A percentile compares a stretch with the other conserved stretches of the same genome.
These are phyloP conservation scores for Tor tambroides DNA, from an alignment of 2,113 vertebrate species.

Conservation along the genomic window DNA sequence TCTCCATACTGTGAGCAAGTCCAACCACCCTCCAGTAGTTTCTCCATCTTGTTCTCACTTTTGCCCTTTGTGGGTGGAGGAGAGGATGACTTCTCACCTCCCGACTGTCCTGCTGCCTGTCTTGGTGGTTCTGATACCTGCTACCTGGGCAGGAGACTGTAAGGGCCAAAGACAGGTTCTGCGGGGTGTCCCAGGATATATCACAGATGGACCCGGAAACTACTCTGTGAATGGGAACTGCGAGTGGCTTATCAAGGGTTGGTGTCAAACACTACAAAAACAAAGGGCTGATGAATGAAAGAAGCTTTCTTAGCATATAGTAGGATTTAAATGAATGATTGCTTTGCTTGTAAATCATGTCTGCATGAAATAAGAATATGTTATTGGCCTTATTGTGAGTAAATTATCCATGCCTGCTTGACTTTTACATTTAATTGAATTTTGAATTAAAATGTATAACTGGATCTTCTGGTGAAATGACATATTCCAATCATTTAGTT, in stretches of 20 bases:
- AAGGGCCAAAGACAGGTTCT: conserved; percentile 88
- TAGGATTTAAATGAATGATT: background rate
- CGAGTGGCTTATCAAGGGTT: conserved; percentile 93
- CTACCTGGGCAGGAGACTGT: conserved; percentile 81
- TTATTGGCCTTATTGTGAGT: background rate
- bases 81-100: conserved; percentile 70
- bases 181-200: conserved; percentile 81
- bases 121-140: conserved; percentile 59
- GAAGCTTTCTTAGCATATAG: background rate
- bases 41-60: background rate
- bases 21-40: background rate
- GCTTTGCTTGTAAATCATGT: background rate
- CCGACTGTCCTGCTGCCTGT: conserved; percentile 68
- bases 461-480: background rate
- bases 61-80: conserved; percentile 61
- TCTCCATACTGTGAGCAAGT: conserved; percentile 39
- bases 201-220: conserved; percentile 90
- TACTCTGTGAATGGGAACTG: conserved; percentile 95
- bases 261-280: conserved; percentile 49
- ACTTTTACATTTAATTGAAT: background rate
- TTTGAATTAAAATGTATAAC: background rate
- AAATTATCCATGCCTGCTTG: background rate
- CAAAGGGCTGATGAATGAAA: background rate
- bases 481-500: too few relatives aligned
- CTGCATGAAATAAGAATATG: background rate